phyloP scores from a whole-genome alignment of 2,888 invertebrate genomes.

The Drosophila borborema region DNA sequence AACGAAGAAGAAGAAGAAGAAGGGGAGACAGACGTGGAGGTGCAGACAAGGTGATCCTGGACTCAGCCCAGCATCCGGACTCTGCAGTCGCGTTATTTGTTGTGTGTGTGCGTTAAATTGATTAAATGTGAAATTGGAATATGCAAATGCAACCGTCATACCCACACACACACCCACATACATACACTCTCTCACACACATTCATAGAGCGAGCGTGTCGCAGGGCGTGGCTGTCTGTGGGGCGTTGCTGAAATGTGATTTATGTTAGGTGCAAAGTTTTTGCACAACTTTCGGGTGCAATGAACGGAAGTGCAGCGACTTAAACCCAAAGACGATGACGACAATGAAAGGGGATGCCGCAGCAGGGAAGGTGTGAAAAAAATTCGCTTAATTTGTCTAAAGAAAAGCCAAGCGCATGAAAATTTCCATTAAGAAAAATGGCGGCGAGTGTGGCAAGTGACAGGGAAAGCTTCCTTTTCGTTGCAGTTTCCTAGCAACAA shows the following conservation, averaged over 20 bases:
- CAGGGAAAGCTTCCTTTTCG: conserved; percentile 47
- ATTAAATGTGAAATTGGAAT: conserved; percentile 77
- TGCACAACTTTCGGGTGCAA: conserved; percentile 73
- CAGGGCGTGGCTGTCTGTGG: conserved; percentile 57
- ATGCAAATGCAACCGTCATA: conserved; percentile 64
- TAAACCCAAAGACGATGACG: conserved; percentile 54
- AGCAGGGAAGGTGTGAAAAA: conserved; percentile 58
- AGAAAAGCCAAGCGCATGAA: conserved; percentile 66
- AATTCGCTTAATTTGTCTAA: conserved; percentile 76
- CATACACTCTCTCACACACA: not conserved
- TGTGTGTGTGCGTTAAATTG: conserved; percentile 63
- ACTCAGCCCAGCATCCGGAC: conserved; percentile 7
- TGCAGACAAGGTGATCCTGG: not conserved
- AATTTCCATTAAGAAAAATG: conserved; percentile 74
- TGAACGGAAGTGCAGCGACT: conserved; percentile 70
- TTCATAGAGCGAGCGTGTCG: conserved; percentile 3
- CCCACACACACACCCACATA: conserved; percentile 21
- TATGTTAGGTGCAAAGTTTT: conserved; percentile 76
- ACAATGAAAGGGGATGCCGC: conserved; percentile 48
- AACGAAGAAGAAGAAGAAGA: not conserved
- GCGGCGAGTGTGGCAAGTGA: conserved; percentile 69
- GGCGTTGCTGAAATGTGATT: conserved; percentile 67
- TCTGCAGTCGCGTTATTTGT: conserved; percentile 34
- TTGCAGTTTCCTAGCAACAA: conserved; percentile 13
- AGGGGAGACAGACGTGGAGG: not conserved